Percentiles rank a stretch among this genome's conserved stretches.
Evolutionary conservation across 1,140 invertebrate species (phyloP).

Genomic region (Pygmarrhopalites habei): DNA sequence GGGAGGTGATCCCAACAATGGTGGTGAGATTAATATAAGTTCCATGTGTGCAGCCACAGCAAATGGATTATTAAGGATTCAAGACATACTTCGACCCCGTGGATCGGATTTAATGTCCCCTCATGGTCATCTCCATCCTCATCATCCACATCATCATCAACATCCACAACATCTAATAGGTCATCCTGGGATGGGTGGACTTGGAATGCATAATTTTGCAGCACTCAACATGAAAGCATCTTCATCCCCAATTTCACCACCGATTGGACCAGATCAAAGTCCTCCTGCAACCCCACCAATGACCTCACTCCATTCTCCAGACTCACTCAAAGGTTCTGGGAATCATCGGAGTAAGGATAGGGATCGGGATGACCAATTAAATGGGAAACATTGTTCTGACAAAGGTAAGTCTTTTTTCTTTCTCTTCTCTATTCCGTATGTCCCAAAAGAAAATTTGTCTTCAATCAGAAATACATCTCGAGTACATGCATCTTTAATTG

Average conservation of each 20-base stretch:
- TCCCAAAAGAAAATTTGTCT: too few relatives aligned
- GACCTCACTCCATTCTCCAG: constrained; percentile 26
- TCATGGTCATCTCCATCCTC: constrained; percentile 14
- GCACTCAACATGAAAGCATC: constrained; percentile 35
- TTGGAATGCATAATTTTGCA: constrained; percentile 23
- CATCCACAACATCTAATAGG: constrained; percentile 21
- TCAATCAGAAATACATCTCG: too few relatives aligned
- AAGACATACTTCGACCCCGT: constrained; percentile 36
- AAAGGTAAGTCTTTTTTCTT: constrained; percentile 30
- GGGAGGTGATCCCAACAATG: constrained; percentile 25
- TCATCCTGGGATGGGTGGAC: constrained; percentile 11
- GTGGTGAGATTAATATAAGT: constrained; percentile 21
- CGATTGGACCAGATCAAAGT: constrained; percentile 38
- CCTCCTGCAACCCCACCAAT: constrained; percentile 38
- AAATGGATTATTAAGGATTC: constrained; percentile 36
- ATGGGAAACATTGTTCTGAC: constrained; percentile 28
- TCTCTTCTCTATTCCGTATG: too few relatives aligned
- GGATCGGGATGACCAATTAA: constrained; percentile 27
- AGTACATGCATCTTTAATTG: too few relatives aligned
- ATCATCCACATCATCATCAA: constrained; percentile 23
- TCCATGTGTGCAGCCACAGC: constrained; percentile 28
- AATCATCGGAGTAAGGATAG: constrained; percentile 9
- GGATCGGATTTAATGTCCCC: constrained; percentile 12
- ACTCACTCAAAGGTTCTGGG: constrained; percentile 11
- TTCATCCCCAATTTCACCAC: constrained; percentile 34